Percentiles rank a stretch among this genome's conserved stretches.
Evolutionary conservation across 2,797 vertebrate genomes (phyloP).

Genomic region (Channallabes apus): DNA sequence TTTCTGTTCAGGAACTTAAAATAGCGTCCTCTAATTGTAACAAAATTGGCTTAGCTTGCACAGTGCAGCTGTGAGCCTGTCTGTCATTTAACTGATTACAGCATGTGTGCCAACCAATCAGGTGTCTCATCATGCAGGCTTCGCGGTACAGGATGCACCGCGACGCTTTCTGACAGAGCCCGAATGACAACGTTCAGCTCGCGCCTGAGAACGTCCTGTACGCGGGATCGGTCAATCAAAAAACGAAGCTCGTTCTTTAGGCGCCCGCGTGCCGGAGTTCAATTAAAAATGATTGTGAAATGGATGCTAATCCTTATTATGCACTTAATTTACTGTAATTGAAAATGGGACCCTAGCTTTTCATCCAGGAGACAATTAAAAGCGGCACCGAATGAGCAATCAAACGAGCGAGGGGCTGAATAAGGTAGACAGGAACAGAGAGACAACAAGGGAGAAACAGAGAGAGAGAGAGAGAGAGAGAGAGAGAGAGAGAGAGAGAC

Average conservation of each 20-base stretch:
- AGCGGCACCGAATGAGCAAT: slow-evolving; percentile 28
- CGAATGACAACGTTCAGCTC: slow-evolving; percentile 46
- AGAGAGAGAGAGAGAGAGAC: slow-evolving; percentile 16
- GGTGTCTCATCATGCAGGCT: slow-evolving; percentile 67
- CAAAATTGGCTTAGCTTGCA: slow-evolving; percentile 77
- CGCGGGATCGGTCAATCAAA: slow-evolving; percentile 35
- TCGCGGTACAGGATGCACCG: slow-evolving; percentile 40
- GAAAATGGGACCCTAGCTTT: slow-evolving; percentile 50
- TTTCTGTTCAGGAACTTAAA: slow-evolving; percentile 75
- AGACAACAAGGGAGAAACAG: slow-evolving; percentile 20
- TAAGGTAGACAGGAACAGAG: slow-evolving; percentile 15
- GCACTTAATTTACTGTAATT: slow-evolving; percentile 57
- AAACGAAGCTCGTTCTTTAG: slow-evolving; percentile 38
- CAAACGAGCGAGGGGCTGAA: slow-evolving; percentile 40
- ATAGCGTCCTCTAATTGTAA: slow-evolving; percentile 81
- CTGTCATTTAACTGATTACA: slow-evolving; percentile 80
- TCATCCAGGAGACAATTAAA: slow-evolving; percentile 53
- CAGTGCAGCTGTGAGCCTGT: slow-evolving; percentile 77
- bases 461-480: slow-evolving; percentile 23
- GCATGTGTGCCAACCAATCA: slow-evolving; percentile 72
- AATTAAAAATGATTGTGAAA: slow-evolving; percentile 57
- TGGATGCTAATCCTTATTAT: slow-evolving; percentile 58
- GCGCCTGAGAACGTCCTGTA: slow-evolving; percentile 15
- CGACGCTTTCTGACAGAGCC: slow-evolving; percentile 47
- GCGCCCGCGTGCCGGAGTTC: slow-evolving; percentile 36